Evolutionary conservation across 2,797 vertebrate genomes (phyloP).

Genomic region (Chrysolophus pictus): DNA sequence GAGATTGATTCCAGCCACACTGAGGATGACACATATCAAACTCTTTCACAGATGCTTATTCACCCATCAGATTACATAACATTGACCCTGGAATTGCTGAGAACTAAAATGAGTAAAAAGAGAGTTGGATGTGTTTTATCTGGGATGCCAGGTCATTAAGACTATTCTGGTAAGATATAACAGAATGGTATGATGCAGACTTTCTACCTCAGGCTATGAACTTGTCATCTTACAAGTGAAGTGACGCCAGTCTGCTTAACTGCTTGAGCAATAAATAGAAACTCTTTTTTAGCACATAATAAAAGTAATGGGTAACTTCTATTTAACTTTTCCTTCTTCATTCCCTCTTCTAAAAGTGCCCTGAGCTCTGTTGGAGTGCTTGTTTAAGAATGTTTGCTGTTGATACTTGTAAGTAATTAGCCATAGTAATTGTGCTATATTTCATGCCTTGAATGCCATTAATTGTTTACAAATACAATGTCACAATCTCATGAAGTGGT

Average conservation of each 20-base stretch:
- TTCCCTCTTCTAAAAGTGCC: background rate
- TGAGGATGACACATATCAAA: slow-evolving; percentile 57
- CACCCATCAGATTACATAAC: slow-evolving; percentile 53
- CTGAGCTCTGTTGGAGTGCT: slow-evolving; percentile 18
- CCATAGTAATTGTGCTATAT: background rate
- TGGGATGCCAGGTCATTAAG: slow-evolving; percentile 47
- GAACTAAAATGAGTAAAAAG: slow-evolving; percentile 28
- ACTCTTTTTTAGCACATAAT: background rate
- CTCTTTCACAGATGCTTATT: slow-evolving; percentile 67
- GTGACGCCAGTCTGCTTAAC: slow-evolving; percentile 31
- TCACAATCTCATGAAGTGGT: background rate
- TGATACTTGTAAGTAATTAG: slow-evolving; percentile 18
- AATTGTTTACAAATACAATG: background rate
- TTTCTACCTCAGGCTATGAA: slow-evolving; percentile 37
- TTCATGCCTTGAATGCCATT: background rate
- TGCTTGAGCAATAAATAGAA: slow-evolving; percentile 51
- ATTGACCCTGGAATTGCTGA: slow-evolving; percentile 44
- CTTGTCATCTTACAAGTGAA: slow-evolving; percentile 43
- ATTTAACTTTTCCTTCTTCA: background rate
- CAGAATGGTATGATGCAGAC: slow-evolving; percentile 37
- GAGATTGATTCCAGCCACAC: slow-evolving; percentile 54
- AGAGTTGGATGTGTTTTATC: slow-evolving; percentile 29
- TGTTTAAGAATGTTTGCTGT: background rate
- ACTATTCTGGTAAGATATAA: slow-evolving; percentile 32
- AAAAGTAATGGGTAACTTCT: slow-evolving; percentile 34